Evolutionary conservation across 2,888 invertebrate species (phyloP), one percentile per base, ranked within the genome.

Genomic region (Callyntrura guangdongensis): DNA sequence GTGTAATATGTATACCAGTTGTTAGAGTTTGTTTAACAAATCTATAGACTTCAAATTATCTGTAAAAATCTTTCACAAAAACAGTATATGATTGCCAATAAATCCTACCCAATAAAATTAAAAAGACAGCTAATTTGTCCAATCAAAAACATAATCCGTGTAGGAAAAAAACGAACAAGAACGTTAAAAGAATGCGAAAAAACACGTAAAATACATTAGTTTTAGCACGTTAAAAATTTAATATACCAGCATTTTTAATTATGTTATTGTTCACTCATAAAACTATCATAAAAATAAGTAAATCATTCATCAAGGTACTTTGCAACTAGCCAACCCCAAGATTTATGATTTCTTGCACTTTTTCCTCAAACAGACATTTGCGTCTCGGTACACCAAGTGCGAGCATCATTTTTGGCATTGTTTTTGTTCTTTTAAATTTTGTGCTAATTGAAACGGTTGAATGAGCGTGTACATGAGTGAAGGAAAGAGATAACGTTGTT

Each of bases 161-260:
- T 56, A 11, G n/a, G 14, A 56, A 5, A 56, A 56, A 0, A n/a
- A n/a, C n/a, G 56, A 56, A 56, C 56, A 56, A 56, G 56, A 56
- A 56, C 17, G 17, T n/a, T 56, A n/a, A n/a, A 56, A 56, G 61
- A 22, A 61, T n/a, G n/a, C n/a, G 8, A 22, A 22, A 22, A 61
- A 81, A 81, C 79, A 81, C 53, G 82, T 14, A 82, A 82, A 64
- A 27, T 45, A 64, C 82, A 82, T 82, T 82, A 64, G 36, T 45
- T 45, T 45, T 20, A 22, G 64, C 82, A 82, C 82, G 17, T 81
- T n/a, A 25, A 49, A 17, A 22, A 3, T 17, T 77, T 1, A 36
- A 69, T 69, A n/a, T 36, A 59, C 36, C 6, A 36, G 36, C 3
- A 36, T 36, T 36, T n/a, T 25, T 25, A 69, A 69, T 69, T 69